phyloP scores from a whole-genome alignment of 2,888 invertebrate genomes.

The Harpagoxenus sublaevis region DNA sequence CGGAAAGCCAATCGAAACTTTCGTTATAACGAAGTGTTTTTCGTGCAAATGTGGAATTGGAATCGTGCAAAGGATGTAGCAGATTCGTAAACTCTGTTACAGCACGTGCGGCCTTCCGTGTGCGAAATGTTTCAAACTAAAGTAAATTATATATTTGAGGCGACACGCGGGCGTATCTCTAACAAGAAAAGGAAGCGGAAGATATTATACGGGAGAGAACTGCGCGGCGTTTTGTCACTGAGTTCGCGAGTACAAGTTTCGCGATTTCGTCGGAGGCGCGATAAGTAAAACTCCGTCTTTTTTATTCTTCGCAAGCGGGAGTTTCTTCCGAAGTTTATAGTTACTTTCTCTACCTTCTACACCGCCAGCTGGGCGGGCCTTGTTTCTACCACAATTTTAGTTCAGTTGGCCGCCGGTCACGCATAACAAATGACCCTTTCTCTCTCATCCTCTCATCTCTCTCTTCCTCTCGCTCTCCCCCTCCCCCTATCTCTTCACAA shows the following conservation, averaged over 20 bases:
- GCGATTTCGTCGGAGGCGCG: conserved; percentile 76
- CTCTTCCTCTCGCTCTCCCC: conserved; percentile 31
- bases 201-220: conserved; percentile 69
- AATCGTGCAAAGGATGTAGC: conserved; percentile 15
- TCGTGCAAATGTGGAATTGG: conserved; percentile 22
- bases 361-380: conserved; percentile 69
- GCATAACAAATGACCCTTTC: conserved; percentile 81
- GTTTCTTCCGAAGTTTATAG: conserved; percentile 78
- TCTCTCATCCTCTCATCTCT: conserved; percentile 41
- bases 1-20: conserved; percentile 30
- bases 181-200: conserved; percentile 63
- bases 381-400: conserved; percentile 79
- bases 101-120: conserved; percentile 34
- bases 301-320: conserved; percentile 72
- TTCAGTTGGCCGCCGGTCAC: conserved; percentile 81
- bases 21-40: conserved; percentile 36
- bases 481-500: conserved; percentile 19
- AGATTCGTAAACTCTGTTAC: conserved; percentile 47
- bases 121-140: conserved; percentile 64
- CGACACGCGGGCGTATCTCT: conserved; percentile 49
- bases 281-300: conserved; percentile 79
- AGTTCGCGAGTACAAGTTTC: conserved; percentile 70
- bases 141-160: conserved; percentile 69
- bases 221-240: conserved; percentile 72
- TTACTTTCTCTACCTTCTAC: conserved; percentile 70